Evolutionary conservation across 2,797 vertebrate genomes (phyloP).

Genomic region (Hirundo rustica): DNA sequence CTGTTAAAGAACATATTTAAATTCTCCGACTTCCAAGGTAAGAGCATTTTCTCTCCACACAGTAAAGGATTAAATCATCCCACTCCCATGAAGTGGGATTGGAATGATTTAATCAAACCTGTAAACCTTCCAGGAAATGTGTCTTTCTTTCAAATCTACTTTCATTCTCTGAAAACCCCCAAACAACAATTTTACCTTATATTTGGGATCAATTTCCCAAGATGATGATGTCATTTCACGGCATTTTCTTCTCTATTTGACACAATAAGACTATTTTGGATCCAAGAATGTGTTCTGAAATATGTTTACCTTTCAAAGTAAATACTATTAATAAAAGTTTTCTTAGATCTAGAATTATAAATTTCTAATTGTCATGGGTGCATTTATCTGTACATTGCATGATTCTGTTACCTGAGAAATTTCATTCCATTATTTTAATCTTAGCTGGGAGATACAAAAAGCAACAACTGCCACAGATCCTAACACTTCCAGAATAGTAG

Average conservation of each 20-base stretch:
- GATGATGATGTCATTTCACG: accelerated
- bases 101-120: not conserved
- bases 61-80: not conserved
- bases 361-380: not conserved
- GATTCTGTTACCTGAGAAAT: not conserved
- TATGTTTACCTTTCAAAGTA: not conserved
- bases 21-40: not conserved
- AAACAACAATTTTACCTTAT: not conserved
- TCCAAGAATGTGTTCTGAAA: not conserved
- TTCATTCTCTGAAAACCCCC: not conserved
- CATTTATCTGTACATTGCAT: not conserved
- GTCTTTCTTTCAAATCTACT: not conserved
- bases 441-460: not conserved
- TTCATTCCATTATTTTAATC: not conserved
- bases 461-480: not conserved
- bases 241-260: not conserved
- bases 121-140: not conserved
- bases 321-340: not conserved
- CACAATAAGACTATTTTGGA: not conserved
- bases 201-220: not conserved
- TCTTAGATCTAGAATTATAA: not conserved
- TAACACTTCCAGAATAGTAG: not conserved
- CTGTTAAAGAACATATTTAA: not conserved
- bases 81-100: not conserved
- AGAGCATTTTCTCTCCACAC: not conserved